Conservation (phyloP, 2,797 vertebrate genomes). For the Danio albolineatus region DNA sequence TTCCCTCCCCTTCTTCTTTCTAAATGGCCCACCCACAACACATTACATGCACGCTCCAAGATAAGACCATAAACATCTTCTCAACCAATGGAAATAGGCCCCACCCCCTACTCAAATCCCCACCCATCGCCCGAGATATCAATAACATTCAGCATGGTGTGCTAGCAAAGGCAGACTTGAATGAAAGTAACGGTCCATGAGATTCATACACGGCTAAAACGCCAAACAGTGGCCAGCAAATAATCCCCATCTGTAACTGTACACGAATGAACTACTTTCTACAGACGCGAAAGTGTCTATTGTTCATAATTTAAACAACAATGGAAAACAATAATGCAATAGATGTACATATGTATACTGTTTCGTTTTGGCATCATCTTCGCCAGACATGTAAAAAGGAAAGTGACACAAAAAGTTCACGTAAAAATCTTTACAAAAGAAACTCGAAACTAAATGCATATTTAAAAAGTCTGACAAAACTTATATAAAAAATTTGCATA, state of each 20-base stretch:
- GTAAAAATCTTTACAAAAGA: conserved; percentile 65
- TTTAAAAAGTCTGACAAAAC: conserved; percentile 72
- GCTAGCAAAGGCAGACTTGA: conserved; percentile 61
- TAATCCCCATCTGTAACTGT: conserved; percentile 29
- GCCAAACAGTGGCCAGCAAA: conserved; percentile 41
- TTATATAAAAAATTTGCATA: conserved; percentile 83
- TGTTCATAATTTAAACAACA: conserved; percentile 48
- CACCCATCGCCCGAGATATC: conserved; percentile 51
- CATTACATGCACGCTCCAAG: conserved; percentile 57
- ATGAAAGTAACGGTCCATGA: conserved; percentile 55
- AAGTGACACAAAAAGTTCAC: conserved; percentile 69
- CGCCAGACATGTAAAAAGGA: conserved; percentile 62
- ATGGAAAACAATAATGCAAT: not conserved
- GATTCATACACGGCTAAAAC: conserved; percentile 51
- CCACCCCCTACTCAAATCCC: not conserved
- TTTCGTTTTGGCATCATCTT: conserved; percentile 50
- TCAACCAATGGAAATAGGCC: conserved; percentile 20
- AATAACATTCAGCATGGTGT: conserved; percentile 67
- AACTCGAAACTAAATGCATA: conserved; percentile 74
- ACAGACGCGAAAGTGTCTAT: conserved; percentile 49
- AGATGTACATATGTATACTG: conserved; percentile 53
- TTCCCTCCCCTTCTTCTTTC: conserved; percentile 19
- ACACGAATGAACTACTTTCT: conserved; percentile 36
- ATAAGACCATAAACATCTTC: conserved; percentile 51
- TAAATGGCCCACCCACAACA: conserved; percentile 46